Percentiles rank a stretch among this genome's conserved stretches.
Conservation (phyloP, 2,888 invertebrate genomes). For the Rutpela maculata region DNA sequence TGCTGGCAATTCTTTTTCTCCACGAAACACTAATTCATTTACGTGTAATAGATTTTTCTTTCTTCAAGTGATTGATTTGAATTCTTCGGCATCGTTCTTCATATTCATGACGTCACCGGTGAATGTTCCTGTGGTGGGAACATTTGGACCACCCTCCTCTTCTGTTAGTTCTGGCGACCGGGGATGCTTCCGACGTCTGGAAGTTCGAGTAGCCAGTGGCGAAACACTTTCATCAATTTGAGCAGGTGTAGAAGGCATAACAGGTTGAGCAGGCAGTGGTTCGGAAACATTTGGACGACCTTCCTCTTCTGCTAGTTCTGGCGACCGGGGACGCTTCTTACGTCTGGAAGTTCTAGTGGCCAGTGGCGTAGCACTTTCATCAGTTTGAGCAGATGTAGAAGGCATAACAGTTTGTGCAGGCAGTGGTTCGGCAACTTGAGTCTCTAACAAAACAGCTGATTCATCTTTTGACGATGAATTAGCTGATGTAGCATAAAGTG, state of each 20-base stretch:
- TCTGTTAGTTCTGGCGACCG: not conserved
- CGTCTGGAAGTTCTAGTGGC: not conserved
- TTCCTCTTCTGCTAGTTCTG: not conserved
- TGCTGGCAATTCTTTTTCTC: constrained; percentile 23
- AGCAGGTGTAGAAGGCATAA: not conserved
- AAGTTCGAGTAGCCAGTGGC: not conserved
- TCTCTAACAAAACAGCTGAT: too few relatives aligned
- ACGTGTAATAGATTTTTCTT: constrained; percentile 31
- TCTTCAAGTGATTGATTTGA: constrained; percentile 57
- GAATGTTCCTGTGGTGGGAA: not conserved
- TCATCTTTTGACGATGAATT: too few relatives aligned
- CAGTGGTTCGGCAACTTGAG: too few relatives aligned
- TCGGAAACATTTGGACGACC: too few relatives aligned
- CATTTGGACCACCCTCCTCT: not conserved
- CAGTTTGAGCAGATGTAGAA: not conserved
- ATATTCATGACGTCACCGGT: not conserved
- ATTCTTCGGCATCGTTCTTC: not conserved
- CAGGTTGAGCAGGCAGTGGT: not conserved
- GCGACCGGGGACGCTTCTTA: not conserved
- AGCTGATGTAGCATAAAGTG: too few relatives aligned
- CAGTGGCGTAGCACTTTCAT: not conserved
- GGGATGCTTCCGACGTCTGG: not conserved
- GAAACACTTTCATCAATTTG: not conserved
- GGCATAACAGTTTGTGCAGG: not conserved
- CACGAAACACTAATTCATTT: constrained; percentile 33